phyloP scores from a whole-genome alignment of 2,888 invertebrate genomes.

The Masnerella sp. region DNA sequence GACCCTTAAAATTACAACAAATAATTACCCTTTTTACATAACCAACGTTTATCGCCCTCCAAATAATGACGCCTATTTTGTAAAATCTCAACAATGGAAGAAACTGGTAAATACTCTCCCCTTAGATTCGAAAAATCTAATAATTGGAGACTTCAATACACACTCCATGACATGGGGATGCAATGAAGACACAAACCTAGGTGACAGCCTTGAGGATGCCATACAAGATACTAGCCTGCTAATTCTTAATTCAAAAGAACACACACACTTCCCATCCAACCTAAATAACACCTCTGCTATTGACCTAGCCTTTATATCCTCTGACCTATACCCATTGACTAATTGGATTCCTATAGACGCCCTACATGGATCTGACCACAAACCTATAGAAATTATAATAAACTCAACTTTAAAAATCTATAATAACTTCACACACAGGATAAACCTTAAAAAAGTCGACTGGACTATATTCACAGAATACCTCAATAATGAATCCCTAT shows the following conservation, averaged over 20 bases:
- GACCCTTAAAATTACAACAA: constrained; percentile 3
- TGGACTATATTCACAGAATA: not conserved
- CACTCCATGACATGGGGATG: constrained; percentile 8
- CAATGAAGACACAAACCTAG: not conserved
- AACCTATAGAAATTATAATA: not conserved
- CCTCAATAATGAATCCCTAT: not conserved
- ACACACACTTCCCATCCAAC: constrained; percentile 10
- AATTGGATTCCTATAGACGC: not conserved
- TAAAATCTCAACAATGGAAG: not conserved
- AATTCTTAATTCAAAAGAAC: not conserved
- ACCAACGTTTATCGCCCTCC: constrained; percentile 6
- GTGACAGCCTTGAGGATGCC: not conserved
- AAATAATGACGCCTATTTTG: not conserved
- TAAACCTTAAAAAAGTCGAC: constrained; percentile 9
- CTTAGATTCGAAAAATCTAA: not conserved
- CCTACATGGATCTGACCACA: constrained; percentile 8
- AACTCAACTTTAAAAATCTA: not conserved
- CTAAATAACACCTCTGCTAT: not conserved
- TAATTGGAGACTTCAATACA: constrained; percentile 19
- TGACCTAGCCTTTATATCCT: not conserved
- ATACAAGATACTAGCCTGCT: not conserved
- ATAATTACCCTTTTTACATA: not conserved
- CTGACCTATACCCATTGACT: not conserved
- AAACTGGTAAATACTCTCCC: not conserved
- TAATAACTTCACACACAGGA: not conserved